phyloP scores from a whole-genome alignment of 2,113 vertebrate species.

The Aspidoscelis tigris region DNA sequence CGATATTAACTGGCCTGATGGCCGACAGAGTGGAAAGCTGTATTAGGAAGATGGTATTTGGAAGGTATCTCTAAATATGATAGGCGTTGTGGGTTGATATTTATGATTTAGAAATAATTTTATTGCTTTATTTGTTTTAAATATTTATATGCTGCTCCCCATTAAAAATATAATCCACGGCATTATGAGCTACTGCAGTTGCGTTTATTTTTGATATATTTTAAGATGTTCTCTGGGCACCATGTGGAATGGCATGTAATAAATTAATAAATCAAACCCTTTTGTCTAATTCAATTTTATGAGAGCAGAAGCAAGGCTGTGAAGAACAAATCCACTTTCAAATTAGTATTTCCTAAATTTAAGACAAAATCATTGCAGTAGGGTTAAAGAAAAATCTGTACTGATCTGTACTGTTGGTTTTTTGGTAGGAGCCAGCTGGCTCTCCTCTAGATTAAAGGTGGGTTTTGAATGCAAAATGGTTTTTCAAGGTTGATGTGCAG shows the following conservation, averaged over 20 bases:
- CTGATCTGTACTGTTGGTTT: background rate
- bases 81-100: background rate
- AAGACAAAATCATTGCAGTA: no score
- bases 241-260: no score
- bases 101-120: background rate
- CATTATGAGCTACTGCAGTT: no score
- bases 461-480: background rate
- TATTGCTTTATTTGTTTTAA: background rate
- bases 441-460: background rate
- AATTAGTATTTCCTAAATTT: background rate
- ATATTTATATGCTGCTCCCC: no score
- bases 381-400: background rate
- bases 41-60: background rate
- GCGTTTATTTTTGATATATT: no score
- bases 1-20: background rate
- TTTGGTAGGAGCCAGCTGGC: background rate
- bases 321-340: background rate
- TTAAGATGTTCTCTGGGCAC: no score
- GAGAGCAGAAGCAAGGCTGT: background rate
- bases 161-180: no score
- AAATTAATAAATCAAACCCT: no score
- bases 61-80: background rate
- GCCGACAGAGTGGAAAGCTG: background rate
- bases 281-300: no score
- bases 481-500: background rate